Percentiles rank a stretch among this genome's conserved stretches.
Evolutionary conservation across 2,888 invertebrate genomes (phyloP).

Genomic region (Sepioteuthis lessoniana): DNA sequence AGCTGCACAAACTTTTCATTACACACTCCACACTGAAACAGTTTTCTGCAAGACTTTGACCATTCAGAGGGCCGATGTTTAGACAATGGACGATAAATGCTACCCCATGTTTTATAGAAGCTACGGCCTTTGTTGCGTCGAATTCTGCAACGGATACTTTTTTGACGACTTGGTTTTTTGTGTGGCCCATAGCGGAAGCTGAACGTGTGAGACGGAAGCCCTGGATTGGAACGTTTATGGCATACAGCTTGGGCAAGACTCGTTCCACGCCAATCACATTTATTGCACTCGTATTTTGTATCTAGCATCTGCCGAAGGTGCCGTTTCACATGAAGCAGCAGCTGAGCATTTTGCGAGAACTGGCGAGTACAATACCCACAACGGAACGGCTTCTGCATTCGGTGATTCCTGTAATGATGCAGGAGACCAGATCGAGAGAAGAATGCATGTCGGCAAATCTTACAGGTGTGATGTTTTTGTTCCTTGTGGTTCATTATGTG

Average conservation of each 20-base stretch:
- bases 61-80: not conserved
- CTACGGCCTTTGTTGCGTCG: not conserved
- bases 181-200: not conserved
- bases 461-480: constrained; percentile 34
- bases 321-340: constrained; percentile 15
- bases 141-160: not conserved
- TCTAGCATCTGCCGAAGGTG: not conserved
- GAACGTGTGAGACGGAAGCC: constrained; percentile 25
- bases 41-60: not conserved
- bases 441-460: not conserved
- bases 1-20: not conserved
- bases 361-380: constrained; percentile 36
- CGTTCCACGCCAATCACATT: constrained; percentile 23
- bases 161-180: not conserved
- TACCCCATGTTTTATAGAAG: not conserved
- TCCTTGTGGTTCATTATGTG: constrained; percentile 37
- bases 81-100: not conserved
- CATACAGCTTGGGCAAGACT: not conserved
- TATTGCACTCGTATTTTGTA: not conserved
- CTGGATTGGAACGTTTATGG: not conserved
- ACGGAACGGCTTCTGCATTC: constrained; percentile 1
- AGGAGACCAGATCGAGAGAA: not conserved
- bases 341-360: not conserved
- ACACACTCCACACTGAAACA: constrained; percentile 37
- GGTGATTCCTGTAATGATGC: not conserved